phyloP scores from a whole-genome alignment of 2,888 invertebrate genomes.

The Merodon equestris region DNA sequence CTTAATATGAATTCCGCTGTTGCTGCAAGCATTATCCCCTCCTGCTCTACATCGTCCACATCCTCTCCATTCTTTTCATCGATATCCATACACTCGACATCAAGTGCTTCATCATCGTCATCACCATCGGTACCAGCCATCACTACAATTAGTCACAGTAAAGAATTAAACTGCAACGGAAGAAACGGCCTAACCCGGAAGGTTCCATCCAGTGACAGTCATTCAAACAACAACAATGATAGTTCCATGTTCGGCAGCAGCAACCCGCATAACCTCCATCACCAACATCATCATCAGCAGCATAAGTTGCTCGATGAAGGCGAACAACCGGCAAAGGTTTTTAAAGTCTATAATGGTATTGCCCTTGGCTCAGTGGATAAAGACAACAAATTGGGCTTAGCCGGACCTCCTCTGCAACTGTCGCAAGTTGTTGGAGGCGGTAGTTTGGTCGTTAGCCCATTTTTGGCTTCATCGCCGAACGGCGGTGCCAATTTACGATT shows the following conservation, averaged over 20 bases:
- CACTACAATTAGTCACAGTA: slow-evolving; percentile 57
- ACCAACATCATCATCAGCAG: slow-evolving; percentile 38
- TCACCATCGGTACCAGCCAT: slow-evolving; percentile 32
- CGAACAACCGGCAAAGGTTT: slow-evolving; percentile 74
- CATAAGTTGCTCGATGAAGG: slow-evolving; percentile 70
- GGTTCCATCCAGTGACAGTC: slow-evolving; percentile 52
- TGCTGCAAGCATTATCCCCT: slow-evolving; percentile 50
- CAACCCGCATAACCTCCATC: neutral
- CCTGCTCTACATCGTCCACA: slow-evolving; percentile 51
- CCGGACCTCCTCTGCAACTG: slow-evolving; percentile 68
- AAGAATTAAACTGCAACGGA: slow-evolving; percentile 67
- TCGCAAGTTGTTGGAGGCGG: slow-evolving; percentile 74
- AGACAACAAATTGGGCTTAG: slow-evolving; percentile 69
- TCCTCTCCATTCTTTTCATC: slow-evolving; percentile 56
- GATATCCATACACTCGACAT: slow-evolving; percentile 46
- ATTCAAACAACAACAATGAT: slow-evolving; percentile 42
- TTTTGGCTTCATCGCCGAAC: slow-evolving; percentile 68
- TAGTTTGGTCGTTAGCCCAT: slow-evolving; percentile 80
- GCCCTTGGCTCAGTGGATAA: slow-evolving; percentile 70
- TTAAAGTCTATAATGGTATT: slow-evolving; percentile 73
- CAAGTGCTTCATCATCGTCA: slow-evolving; percentile 38
- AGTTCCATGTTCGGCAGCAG: slow-evolving; percentile 46
- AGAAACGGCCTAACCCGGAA: slow-evolving; percentile 59
- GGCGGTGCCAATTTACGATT: slow-evolving; percentile 70
- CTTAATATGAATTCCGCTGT: slow-evolving; percentile 70